Evolutionary conservation across 2,797 vertebrate species (phyloP), one percentile per base, ranked within the genome.

Genomic region (Chelonia mydas): DNA sequence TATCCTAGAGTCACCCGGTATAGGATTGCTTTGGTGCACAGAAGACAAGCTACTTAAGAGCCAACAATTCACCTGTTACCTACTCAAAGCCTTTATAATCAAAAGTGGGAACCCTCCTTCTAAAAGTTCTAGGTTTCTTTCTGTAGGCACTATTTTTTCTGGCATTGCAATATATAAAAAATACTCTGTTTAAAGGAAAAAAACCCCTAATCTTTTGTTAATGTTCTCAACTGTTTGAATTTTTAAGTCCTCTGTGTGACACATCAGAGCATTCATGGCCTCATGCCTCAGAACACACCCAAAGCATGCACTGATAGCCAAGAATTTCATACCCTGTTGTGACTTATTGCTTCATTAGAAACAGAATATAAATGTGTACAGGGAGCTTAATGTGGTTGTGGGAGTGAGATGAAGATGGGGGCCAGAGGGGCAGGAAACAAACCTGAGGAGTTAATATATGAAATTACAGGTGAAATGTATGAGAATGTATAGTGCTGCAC

Each of bases 231-330:
- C 82, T 86, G 82, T 82, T 86, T 95, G 55, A 93, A 86, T 96
- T 95, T 93, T 85, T 28, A 59, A 31, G 57, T 68, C 68, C 90
- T 91, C 81, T 91, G 10, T 93, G 87, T 95, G 88, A 72, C 1
- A n/a, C 74, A 91, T 92, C 53, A 96, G 92, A 81, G 65, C 68
- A 82, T 95, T n/a, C 55, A 55, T 94, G 90, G 78, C 95, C 86
- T 33, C 92, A 83, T 93, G 89, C 57, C 83, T 97, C 84, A 54
- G 88, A 90, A 84, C 89, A n/a, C 84, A 94, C 91, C 94, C 95
- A 93, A 95, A 94, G 92, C 83, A 91, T 93, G 81, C 51, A 81
- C 74, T 23, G 84, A 88, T 80, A 96, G 92, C 93, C 89, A 96
- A 88, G 81, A 89, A 77, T 93, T 97, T 88, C 37, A 51, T 37